Percentiles rank a stretch among this genome's conserved stretches.
Conservation (phyloP, 2,888 invertebrate genomes). For the Perizoma affinitatum region DNA sequence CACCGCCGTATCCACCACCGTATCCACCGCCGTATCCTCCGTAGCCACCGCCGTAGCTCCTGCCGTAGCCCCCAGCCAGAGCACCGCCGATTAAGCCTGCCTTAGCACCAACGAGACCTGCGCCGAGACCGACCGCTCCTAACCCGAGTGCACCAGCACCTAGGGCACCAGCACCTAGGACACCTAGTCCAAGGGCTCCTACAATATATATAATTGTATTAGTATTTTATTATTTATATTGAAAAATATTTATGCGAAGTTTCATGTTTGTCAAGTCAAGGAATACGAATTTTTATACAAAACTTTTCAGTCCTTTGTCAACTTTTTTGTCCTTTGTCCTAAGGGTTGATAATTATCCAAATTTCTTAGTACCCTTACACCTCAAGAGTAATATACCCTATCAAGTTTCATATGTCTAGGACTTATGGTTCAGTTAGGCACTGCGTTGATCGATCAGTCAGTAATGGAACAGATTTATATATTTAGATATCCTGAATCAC, state of each 20-base stretch:
- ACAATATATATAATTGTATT: not conserved
- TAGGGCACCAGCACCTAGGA: constrained; percentile 50
- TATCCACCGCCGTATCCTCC: constrained; percentile 39
- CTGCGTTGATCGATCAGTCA: too few species aligned
- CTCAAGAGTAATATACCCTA: too few species aligned
- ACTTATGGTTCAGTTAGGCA: too few species aligned
- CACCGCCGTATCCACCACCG: constrained; percentile 22
- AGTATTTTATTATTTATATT: not conserved
- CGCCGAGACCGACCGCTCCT: constrained; percentile 62
- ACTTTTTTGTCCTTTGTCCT: too few species aligned
- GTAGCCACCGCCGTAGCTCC: constrained; percentile 37
- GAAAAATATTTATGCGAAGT: not conserved
- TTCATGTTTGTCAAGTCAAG: too few species aligned
- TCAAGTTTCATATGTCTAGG: too few species aligned
- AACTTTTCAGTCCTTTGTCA: too few species aligned
- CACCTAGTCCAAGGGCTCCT: constrained; percentile 14
- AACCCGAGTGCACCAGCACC: constrained; percentile 57
- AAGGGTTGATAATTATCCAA: too few species aligned
- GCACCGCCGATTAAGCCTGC: constrained; percentile 71
- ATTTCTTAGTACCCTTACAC: too few species aligned
- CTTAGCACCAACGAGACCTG: constrained; percentile 64
- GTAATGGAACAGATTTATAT: too few species aligned
- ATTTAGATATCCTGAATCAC: too few species aligned
- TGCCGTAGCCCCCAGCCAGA: constrained; percentile 51
- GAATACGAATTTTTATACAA: too few species aligned